Base-by-base conservation (phyloP, 2,888 invertebrate species). In the Ptychoptera albimana region DNA sequence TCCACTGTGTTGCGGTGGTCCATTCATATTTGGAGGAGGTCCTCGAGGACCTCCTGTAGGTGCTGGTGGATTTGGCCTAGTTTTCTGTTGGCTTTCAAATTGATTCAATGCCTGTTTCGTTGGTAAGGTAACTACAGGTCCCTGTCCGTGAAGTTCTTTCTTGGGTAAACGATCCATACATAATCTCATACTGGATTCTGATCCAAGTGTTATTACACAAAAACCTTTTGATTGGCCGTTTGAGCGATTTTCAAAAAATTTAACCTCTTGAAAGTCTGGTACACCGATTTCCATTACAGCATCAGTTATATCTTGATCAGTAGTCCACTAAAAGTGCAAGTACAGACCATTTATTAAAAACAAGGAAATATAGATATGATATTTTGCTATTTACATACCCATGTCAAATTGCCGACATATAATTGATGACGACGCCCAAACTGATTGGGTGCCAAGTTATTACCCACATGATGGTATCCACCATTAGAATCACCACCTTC, bases 221-320 rank as follows among this genome's bases (percentile, higher is more conserved):
- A 96, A 98, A 30, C 98, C 93, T 71, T 97, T 97, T 0, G 93
- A 94, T 66, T 96, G 96, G 23, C 97, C 97, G 71, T 97, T 97
- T 32, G 93, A 86, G 57, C 97, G 79, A 71, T 98, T 98, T 68
- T 98, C 98, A 70, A 96, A 96, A 70, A 98, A 99, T 69, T 97
- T 97, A 34, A 98, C 93, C 63, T 99, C 98, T 57, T 93, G 77
- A 59, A 98, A 83, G 68, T 98, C 97, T 45, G 74, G 76, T 7
- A 96, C 86, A 40, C 96, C 96, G 54, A 89, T 73, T 52, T 83
- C 82, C 43, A 77, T 77, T 48, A 96, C 75, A n/a, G 84, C 82
- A 68, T 92, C 89, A 42, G 85, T 82, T 52, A 97, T 82, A 60
- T 97, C 94, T 69, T 89, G 88, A 70, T 93, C 96, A 50, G 93